Evolutionary conservation across 1,140 invertebrate species (phyloP).

Genomic region (Leptoteleia sp.): DNA sequence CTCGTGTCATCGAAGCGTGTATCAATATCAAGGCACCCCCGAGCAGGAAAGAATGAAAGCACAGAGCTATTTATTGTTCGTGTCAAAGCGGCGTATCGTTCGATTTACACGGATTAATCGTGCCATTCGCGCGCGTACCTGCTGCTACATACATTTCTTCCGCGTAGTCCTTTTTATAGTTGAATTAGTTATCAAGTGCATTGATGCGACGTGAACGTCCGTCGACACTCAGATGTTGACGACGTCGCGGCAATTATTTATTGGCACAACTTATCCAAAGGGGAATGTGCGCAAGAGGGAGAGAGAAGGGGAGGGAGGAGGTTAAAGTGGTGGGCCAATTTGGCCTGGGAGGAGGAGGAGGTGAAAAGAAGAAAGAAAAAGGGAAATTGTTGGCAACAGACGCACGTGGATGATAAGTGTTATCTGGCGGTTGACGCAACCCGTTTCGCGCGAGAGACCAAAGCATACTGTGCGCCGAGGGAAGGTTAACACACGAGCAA

Average conservation of each 20-base stretch:
- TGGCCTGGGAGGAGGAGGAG: too few species aligned
- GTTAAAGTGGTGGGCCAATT: too few species aligned
- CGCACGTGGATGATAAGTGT: conserved; percentile 72
- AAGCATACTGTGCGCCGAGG: conserved; percentile 72
- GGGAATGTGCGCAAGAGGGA: too few species aligned
- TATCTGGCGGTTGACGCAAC: conserved; percentile 72
- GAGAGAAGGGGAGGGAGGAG: too few species aligned
- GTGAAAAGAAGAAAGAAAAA: too few species aligned
- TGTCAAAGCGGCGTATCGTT: conserved; percentile 39
- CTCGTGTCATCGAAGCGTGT: too few species aligned
- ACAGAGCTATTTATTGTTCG: conserved; percentile 38
- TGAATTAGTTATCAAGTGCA: conserved; percentile 20
- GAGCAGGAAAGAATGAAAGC: conserved; percentile 27
- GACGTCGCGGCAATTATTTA: too few species aligned
- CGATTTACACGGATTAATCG: conserved; percentile 39
- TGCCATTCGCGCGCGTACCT: conserved; percentile 42
- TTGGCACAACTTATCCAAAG: too few species aligned
- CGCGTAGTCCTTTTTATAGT: conserved; percentile 21
- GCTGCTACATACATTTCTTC: too few species aligned
- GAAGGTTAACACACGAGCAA: conserved; percentile 75
- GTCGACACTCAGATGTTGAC: neutral
- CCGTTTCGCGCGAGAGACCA: conserved; percentile 77
- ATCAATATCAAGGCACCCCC: too few species aligned
- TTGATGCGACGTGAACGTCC: conserved; percentile 2
- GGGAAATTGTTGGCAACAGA: too few species aligned